phyloP scores from a whole-genome alignment of 1,140 invertebrate genomes.

The Aphaenogaster rudis region DNA sequence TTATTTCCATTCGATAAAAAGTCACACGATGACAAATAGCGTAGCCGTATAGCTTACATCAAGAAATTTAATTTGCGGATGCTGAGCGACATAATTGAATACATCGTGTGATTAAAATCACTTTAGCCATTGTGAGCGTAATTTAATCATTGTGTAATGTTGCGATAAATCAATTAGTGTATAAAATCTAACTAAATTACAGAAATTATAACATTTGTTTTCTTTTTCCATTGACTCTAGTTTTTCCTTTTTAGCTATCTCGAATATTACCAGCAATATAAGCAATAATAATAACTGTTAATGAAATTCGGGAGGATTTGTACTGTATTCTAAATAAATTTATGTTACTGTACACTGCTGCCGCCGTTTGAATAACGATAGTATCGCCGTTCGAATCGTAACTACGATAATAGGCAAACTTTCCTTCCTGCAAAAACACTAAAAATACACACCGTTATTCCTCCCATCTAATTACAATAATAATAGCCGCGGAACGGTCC shows the following conservation, averaged over 20 bases:
- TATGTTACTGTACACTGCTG: neutral
- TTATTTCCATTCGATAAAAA: constrained; percentile 42
- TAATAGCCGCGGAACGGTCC: constrained; percentile 52
- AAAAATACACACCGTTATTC: constrained; percentile 58
- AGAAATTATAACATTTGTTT: neutral
- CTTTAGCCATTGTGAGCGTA: neutral
- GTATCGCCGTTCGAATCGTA: constrained; percentile 4
- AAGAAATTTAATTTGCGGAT: constrained; percentile 5
- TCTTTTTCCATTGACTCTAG: neutral
- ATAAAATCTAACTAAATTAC: neutral
- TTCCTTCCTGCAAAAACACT: constrained; percentile 29
- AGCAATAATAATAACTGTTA: neutral
- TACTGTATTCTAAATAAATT: neutral
- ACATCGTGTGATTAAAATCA: neutral
- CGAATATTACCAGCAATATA: neutral
- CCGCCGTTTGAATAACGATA: neutral
- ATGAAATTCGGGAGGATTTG: neutral
- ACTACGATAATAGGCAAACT: constrained; percentile 33
- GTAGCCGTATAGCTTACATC: too few species aligned
- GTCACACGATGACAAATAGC: constrained; percentile 28
- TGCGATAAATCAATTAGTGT: neutral
- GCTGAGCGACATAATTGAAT: neutral
- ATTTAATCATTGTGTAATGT: neutral
- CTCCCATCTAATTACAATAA: constrained; percentile 61
- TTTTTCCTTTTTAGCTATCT: neutral